phyloP scores from a whole-genome alignment of 2,888 invertebrate species.

The Steinernema carpocapsae region DNA sequence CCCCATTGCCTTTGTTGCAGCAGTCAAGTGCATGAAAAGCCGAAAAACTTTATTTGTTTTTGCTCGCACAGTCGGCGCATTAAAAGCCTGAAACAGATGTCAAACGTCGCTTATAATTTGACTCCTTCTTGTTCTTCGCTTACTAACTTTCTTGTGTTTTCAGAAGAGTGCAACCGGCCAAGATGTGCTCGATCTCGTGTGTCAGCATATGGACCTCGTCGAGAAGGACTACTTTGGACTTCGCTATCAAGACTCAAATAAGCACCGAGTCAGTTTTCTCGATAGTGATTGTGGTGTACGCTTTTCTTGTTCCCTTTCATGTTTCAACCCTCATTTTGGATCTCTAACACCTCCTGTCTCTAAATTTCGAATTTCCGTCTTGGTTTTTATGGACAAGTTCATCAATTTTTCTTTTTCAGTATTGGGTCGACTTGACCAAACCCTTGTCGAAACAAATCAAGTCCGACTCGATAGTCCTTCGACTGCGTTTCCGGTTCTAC shows the following conservation, averaged over 20 bases:
- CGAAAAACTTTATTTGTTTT: not conserved
- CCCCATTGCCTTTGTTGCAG: too few species aligned
- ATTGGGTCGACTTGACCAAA: slow-evolving; percentile 90
- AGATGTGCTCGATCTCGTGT: slow-evolving; percentile 86
- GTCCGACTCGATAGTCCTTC: slow-evolving; percentile 78
- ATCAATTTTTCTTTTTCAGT: slow-evolving; percentile 74
- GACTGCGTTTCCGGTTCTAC: slow-evolving; percentile 96
- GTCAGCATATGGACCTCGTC: slow-evolving; percentile 85
- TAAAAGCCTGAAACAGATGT: too few species aligned
- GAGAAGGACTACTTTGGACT: slow-evolving; percentile 94
- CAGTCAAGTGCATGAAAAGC: too few species aligned
- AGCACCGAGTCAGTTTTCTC: slow-evolving; percentile 80
- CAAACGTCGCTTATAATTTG: too few species aligned
- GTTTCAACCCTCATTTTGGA: slow-evolving; percentile 14
- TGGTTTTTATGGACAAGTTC: not conserved
- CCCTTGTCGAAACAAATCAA: slow-evolving; percentile 88
- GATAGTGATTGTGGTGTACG: slow-evolving; percentile 27
- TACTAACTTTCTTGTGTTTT: slow-evolving; percentile 37
- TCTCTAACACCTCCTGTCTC: not conserved
- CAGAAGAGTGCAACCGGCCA: slow-evolving; percentile 76
- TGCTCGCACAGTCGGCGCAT: not conserved
- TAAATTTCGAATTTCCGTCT: not conserved
- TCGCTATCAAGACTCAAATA: slow-evolving; percentile 85
- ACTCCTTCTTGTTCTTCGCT: too few species aligned
- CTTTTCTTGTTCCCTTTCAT: slow-evolving; percentile 69